Percentiles rank a stretch among this genome's conserved stretches.
Conservation (phyloP, 2,888 invertebrate species). For the Leptinotarsa haldemani region DNA sequence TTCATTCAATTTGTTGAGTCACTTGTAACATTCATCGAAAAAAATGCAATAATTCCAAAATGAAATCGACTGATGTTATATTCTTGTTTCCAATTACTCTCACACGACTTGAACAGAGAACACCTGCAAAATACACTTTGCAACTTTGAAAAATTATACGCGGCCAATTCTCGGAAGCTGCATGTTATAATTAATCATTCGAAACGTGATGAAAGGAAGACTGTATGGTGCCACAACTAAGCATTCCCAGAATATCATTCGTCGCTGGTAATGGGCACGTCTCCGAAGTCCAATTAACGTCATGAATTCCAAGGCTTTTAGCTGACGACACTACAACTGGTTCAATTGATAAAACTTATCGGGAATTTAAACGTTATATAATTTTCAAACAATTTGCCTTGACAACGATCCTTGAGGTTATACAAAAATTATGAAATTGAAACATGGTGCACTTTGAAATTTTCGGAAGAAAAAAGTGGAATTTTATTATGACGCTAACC, state of each 20-base stretch:
- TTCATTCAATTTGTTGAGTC: not conserved
- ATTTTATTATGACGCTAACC: no score
- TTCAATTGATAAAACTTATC: constrained; percentile 3
- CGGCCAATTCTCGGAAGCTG: constrained; percentile 8
- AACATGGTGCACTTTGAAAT: no score
- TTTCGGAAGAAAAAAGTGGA: no score
- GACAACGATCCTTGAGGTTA: no score
- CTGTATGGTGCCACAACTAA: constrained; percentile 26
- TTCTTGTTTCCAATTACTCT: not conserved
- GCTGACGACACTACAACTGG: constrained; percentile 13
- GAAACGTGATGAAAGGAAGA: constrained; percentile 19
- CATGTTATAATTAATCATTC: constrained; percentile 17
- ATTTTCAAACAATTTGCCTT: no score
- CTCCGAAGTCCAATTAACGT: constrained; percentile 13
- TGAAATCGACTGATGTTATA: not conserved
- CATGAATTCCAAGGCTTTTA: constrained; percentile 13
- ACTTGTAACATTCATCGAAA: not conserved
- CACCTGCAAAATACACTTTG: constrained; percentile 7
- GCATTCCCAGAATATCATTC: constrained; percentile 23
- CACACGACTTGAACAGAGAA: not conserved
- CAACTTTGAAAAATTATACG: constrained; percentile 15
- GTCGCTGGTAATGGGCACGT: constrained; percentile 25
- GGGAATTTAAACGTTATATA: not conserved
- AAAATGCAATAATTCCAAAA: not conserved
- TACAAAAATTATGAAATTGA: no score